Base-by-base conservation (phyloP, 2,888 invertebrate species). In the Listrodromus nycthemerus region DNA sequence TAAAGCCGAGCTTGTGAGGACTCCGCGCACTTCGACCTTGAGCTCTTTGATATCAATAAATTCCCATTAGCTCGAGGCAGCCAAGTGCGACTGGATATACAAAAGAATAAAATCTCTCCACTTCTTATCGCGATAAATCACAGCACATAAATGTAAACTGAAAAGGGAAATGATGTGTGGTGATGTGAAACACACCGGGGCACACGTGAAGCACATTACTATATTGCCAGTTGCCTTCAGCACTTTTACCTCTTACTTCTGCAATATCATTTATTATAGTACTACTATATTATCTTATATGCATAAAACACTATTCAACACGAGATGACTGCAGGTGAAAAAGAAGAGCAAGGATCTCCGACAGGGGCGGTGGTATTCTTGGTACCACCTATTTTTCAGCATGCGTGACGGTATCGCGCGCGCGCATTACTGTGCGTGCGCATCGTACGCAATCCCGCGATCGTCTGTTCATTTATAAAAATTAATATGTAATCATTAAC, bases 41-140 rank as follows among this genome's bases (percentile, higher is more conserved):
- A 37, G 70, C 79, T 67, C 55, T 21, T 10, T 55, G 80, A 83
- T 83, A 83, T 83, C 83, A 83, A 83, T 83, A 83, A 83, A 83
- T 83, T 83, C 80, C 83, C 76, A 83, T 83, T 83, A 80, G 83
- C 83, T 77, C 80, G 80, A 76, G 83, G 83, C 76, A 66, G 48
- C 16, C 27, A 45, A 58, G 61, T 63, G 45, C 61, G 30, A 48
- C 66, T 58, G 70, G 76, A 50, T 71, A 48, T 19, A 21, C 21
- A 48, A 69, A 70, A 55, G 71, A 79, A 75, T 52, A 61, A 70
- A 61, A 66, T 71, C 48, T 74, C 48, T 63, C 66, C 61, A 73
- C 80, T 73, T 83, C 80, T 83, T 80, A 83, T 83, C 83, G 80
- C 67, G 76, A 83, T 83, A 83, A 83, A 83, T 83, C 83, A 83